Evolutionary conservation across 2,888 invertebrate species (phyloP), one percentile per base, ranked within the genome.

Genomic region (Dilophus febrilis): DNA sequence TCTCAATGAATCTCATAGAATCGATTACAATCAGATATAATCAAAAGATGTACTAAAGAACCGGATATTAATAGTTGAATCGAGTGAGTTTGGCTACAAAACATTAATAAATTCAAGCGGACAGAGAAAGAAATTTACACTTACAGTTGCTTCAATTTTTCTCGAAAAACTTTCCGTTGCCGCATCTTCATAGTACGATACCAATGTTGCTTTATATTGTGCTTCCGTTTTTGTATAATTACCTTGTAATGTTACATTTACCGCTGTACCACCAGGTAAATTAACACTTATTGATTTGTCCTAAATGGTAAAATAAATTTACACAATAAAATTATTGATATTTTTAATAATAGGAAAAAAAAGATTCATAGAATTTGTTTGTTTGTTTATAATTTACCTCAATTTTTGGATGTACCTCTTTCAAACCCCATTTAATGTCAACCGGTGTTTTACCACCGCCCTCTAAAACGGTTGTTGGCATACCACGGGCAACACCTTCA

Each of bases 211-310:
- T 19, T 67, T 70, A 53, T 84, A 88, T 26, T 79, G 80, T 1
- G 77, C 71, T 48, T 86, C 84, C 40, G 74, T 67, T 44, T 77
- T 75, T 1, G 80, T 77, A 50, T 74, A 70, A 52, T 79, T 78
- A 3, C 80, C 86, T 38, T 66, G 67, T 14, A 87, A 67, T 1
- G 82, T 83, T 1, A 86, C 82, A 56, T 87, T 86, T 38, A 84
- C 75, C 3, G 77, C 84, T 0, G 86, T 86, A 22, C 82, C 85
- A 4, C 81, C 77, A 54, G 76, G 73, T 41, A 87, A 61, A 51
- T 68, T 71, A 44, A 76, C 70, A 53, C 75, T 71, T 14, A 79
- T 67, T 31, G 58, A 53, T 41, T 61, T 60, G 11, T 55, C 57
- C 48, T 42, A 14, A 13, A 14, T 7, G 16, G 8, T n/a, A 11